Conservation (phyloP, 2,113 vertebrate genomes). For the Protomyctophum bolini region DNA sequence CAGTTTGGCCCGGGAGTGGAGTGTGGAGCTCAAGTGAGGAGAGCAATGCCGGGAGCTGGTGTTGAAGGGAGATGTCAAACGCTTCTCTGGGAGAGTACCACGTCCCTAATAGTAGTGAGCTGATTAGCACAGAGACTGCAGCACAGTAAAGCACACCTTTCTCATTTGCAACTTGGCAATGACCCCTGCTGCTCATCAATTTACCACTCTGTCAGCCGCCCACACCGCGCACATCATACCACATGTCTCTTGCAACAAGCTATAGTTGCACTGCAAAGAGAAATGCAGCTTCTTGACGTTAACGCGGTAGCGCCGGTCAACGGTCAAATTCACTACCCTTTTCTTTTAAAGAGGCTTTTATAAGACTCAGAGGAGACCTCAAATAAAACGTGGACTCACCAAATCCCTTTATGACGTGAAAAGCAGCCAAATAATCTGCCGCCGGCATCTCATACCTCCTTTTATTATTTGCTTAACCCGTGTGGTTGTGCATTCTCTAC, state of each 20-base stretch:
- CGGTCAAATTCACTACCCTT: conserved; percentile 24
- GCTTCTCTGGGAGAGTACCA: conserved; percentile 29
- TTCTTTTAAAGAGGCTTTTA: conserved; percentile 39
- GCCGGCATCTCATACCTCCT: conserved; percentile 27
- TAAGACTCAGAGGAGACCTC: conserved; percentile 51
- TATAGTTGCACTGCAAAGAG: neutral
- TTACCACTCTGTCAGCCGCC: neutral
- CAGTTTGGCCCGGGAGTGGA: conserved; percentile 32
- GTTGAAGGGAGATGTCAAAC: conserved; percentile 59
- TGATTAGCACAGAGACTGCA: conserved; percentile 46
- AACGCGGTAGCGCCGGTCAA: too few species aligned
- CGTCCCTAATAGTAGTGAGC: conserved; percentile 37
- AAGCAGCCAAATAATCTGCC: conserved; percentile 53
- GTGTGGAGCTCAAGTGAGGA: conserved; percentile 38
- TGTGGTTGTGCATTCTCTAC: conserved; percentile 26
- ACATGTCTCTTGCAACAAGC: conserved; percentile 5
- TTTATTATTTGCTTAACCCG: conserved; percentile 67
- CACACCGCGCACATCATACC: neutral
- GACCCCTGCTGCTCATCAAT: conserved; percentile 30
- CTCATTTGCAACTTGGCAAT: conserved; percentile 30
- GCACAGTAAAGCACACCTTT: neutral
- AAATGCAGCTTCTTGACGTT: neutral
- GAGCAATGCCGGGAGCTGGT: conserved; percentile 10
- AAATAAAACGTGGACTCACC: conserved; percentile 47
- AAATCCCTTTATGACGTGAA: conserved; percentile 66